phyloP scores from a whole-genome alignment of 1,140 invertebrate species.

The Acyrthosiphon pisum region DNA sequence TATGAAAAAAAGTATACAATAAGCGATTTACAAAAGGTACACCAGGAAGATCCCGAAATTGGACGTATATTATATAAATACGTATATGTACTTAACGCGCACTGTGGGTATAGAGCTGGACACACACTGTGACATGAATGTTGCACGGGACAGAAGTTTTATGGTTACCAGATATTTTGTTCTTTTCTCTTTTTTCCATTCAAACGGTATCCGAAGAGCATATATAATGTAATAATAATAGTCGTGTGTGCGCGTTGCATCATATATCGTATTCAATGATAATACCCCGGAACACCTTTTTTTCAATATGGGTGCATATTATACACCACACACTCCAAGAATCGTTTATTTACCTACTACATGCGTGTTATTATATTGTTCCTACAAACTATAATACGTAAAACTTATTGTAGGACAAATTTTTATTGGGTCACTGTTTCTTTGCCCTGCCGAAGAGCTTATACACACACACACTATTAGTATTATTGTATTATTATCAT shows the following conservation, averaged over 20 bases:
- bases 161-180: constrained; percentile 16
- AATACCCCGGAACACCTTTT: constrained; percentile 50
- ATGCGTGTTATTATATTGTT: not conserved
- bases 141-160: not conserved
- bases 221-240: not conserved
- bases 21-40: not conserved
- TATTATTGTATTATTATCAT: not conserved
- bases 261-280: constrained; percentile 17
- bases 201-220: constrained; percentile 27
- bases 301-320: not conserved
- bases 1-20: constrained; percentile 1
- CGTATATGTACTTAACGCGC: not conserved
- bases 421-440: constrained; percentile 9
- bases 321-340: not conserved
- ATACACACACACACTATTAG: not conserved
- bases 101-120: not conserved
- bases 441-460: not conserved
- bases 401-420: constrained; percentile 31
- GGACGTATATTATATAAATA: not conserved
- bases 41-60: constrained; percentile 1
- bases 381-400: not conserved
- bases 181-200: not conserved
- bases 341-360: constrained; percentile 45
- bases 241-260: constrained; percentile 10
- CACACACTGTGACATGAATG: constrained; percentile 30